Percentiles rank a stretch among this genome's conserved stretches.
Evolutionary conservation across 2,797 vertebrate genomes (phyloP).

Genomic region (Chromobotia macracanthus): DNA sequence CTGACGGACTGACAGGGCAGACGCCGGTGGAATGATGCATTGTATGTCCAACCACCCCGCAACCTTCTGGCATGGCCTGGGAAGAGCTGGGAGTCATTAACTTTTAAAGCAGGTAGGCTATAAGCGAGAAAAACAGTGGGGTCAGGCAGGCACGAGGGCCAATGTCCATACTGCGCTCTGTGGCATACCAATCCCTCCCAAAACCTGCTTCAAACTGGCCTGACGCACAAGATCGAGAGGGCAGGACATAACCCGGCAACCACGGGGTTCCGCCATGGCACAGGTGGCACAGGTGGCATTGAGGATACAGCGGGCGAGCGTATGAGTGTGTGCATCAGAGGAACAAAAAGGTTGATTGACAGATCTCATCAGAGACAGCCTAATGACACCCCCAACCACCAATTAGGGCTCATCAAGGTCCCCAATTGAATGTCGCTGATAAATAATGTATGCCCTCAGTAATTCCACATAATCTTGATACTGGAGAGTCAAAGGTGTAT

Average conservation of each 20-base stretch:
- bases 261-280: slow-evolving; percentile 61
- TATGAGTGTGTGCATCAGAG: slow-evolving; percentile 44
- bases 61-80: slow-evolving; percentile 68
- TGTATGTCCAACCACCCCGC: slow-evolving; percentile 65
- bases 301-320: slow-evolving; percentile 45
- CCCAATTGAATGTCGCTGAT: slow-evolving; percentile 84
- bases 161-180: slow-evolving; percentile 47
- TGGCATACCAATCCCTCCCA: slow-evolving; percentile 50
- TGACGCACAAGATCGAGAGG: slow-evolving; percentile 74
- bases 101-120: slow-evolving; percentile 69
- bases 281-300: slow-evolving; percentile 58
- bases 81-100: slow-evolving; percentile 71
- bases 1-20: slow-evolving; percentile 62
- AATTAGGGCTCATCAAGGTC: slow-evolving; percentile 81
- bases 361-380: slow-evolving; percentile 73
- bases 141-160: slow-evolving; percentile 62
- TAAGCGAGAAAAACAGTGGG: slow-evolving; percentile 35
- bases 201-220: slow-evolving; percentile 63
- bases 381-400: slow-evolving; percentile 76
- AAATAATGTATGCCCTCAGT: slow-evolving; percentile 83
- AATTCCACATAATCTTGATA: slow-evolving; percentile 87
- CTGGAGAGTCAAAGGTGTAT: slow-evolving; percentile 86
- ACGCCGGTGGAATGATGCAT: slow-evolving; percentile 62
- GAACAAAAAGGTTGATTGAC: slow-evolving; percentile 66
- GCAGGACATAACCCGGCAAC: slow-evolving; percentile 44